Base-by-base conservation (phyloP, 2,113 vertebrate species). In the Urocolius indicus region DNA sequence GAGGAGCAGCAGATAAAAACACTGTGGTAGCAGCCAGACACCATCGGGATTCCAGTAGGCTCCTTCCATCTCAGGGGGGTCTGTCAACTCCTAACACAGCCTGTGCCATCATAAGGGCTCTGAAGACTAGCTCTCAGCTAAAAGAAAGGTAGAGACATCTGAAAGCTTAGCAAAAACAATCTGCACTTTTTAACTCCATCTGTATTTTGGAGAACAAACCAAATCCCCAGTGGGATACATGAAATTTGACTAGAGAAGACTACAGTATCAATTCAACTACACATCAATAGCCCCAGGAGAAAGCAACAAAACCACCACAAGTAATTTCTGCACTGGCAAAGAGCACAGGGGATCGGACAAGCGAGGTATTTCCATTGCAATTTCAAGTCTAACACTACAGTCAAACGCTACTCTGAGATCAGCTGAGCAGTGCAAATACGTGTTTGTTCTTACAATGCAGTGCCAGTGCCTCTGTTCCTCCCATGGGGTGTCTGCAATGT, bases 401-500 rank as follows among this genome's bases (percentile, higher is more conserved):
- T 51, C 79, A 59, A 74, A 66, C 5, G 55, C 34, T 77, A n/a
- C 72, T 68, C 71, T 15, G 19, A 18, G 72, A 65, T 29, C 63
- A 74, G 79, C 36, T 20, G 71, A 49, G 72, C 62, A 43, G 34
- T 4, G n/a, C 67, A 57, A 59, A 84, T 10, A 30, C 2, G 0
- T 2, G 52, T 55, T 45, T 6, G 1, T 5, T 57, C 78, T 45
- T 23, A 9, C 38, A 1, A 9, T 0, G 30, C 65, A 54, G 51
- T 5, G 58, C 52, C 69, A 62, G 51, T 2, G 51, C 59, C 67
- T 38, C 5, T n/a, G 0, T 67, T 45, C 59, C 80, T 83, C 45
- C 57, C 5, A 2, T 1, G 1, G 62, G 51, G 18, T 0, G 63
- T 16, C 62, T 45, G 17, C 3, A 54, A 54, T 0, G 36, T 19